A percentile compares a stretch with the other conserved stretches of the same genome.
Conservation (phyloP, 1,140 invertebrate genomes). For the Drosophila parabipectinata region DNA sequence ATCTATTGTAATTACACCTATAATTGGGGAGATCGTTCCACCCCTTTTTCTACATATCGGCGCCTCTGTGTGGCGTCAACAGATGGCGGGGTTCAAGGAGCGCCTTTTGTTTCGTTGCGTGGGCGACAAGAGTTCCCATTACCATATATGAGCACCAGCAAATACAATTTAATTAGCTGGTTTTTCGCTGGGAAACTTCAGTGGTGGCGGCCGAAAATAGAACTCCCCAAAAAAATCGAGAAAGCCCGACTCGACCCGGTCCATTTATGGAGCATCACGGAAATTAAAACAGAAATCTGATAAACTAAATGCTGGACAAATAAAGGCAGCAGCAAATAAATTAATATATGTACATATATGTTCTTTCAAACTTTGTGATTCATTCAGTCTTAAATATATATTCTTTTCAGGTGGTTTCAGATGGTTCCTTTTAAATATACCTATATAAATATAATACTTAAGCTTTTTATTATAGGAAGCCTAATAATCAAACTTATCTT, state of each 20-base stretch:
- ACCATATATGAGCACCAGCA: conserved; percentile 46
- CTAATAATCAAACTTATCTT: too few relatives aligned
- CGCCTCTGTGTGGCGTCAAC: conserved; percentile 7
- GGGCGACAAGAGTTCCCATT: conserved; percentile 22
- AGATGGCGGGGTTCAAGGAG: conserved; percentile 30
- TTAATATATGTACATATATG: conserved; percentile 29
- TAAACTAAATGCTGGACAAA: conserved; percentile 42
- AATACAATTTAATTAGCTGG: conserved; percentile 57
- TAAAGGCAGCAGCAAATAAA: conserved; percentile 26
- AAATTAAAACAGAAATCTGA: conserved; percentile 39
- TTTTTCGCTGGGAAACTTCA: conserved; percentile 47
- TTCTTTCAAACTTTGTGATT: not conserved
- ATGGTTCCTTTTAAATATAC: too few relatives aligned
- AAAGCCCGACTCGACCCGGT: conserved; percentile 1
- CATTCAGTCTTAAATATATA: not conserved
- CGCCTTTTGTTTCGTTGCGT: conserved; percentile 21
- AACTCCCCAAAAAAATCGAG: conserved; percentile 20
- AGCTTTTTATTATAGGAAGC: too few relatives aligned
- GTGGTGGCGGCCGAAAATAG: conserved; percentile 12
- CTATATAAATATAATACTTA: too few relatives aligned
- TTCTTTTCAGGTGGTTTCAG: not conserved
- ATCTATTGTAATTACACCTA: conserved; percentile 18
- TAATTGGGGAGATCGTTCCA: conserved; percentile 2
- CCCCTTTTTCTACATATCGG: conserved; percentile 1
- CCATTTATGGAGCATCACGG: conserved; percentile 53